A percentile compares a stretch with the other conserved stretches of the same genome.
Evolutionary conservation across 2,113 vertebrate species (phyloP).

Genomic region (Alethe diademata): DNA sequence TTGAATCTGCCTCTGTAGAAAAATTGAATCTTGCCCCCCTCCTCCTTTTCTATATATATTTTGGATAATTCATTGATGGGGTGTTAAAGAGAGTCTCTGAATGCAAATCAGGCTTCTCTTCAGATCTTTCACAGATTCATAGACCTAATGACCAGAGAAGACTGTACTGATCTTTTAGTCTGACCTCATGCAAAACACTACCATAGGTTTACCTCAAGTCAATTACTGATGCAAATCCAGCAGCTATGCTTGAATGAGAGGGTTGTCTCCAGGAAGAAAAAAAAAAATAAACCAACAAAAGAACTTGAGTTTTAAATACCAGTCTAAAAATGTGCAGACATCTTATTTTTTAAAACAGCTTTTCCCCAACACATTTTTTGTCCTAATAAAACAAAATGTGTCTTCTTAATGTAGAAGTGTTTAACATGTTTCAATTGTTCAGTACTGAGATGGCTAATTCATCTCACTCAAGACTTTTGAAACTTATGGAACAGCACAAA

Average conservation of each 20-base stretch:
- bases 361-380: background rate
- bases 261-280: background rate
- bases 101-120: background rate
- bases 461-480: background rate
- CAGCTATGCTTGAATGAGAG: background rate
- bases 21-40: rapidly evolving
- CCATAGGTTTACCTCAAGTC: background rate
- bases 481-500: background rate
- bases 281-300: no score
- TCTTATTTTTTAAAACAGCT: background rate
- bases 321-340: background rate
- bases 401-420: background rate
- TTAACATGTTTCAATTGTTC: background rate
- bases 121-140: background rate
- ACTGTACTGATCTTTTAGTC: background rate
- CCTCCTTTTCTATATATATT: rapidly evolving
- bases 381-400: background rate
- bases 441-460: background rate
- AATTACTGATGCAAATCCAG: background rate
- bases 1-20: background rate
- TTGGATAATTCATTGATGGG: background rate
- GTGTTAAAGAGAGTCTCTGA: background rate
- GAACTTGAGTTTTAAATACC: background rate
- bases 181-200: background rate
- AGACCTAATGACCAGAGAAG: background rate